Base-by-base conservation (phyloP, 2,888 invertebrate genomes). In the Drosophila macrospina region DNA sequence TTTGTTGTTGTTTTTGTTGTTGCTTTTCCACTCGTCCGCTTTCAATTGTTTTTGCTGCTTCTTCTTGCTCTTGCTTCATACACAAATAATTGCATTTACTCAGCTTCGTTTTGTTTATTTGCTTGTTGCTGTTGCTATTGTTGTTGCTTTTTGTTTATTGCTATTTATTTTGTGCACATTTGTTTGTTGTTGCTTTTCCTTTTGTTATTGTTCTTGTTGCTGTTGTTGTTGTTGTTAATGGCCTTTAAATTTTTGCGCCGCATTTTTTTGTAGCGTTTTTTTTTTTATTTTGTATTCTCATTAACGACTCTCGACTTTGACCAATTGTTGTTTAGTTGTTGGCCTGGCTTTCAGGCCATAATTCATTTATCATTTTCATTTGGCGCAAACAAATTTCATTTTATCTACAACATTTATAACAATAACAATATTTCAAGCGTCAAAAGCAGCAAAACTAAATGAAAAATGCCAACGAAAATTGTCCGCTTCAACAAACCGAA, bases 321-420 rank as follows among this genome's bases (percentile, higher is more conserved):
- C 60, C 75, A 63, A 60, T 69, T 56, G 70, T 13, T 47, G 28
- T 51, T 56, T 56, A 32, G 48, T 51, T 54, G 45, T 51, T 72
- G 61, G 42, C 61, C 45, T 68, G 69, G 56, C 54, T 70, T 66
- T 66, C 42, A 55, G 54, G 54, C 44, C 69, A 80, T 80, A 61
- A 72, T 59, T 77, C 69, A 77, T 78, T 78, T 77, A 69, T 80
- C 62, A 60, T 20, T 66, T 69, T 59, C 15, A 54, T 34, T 51
- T 47, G 32, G 8, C 39, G 50, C 50, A 67, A 37, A 42, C 34
- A 67, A 39, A 26, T 41, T 66, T 45, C 51, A 10, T 48, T 61
- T 50, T 62, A 67, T 69, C 55, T 48, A 39, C 37, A 48, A 39
- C 47, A 37, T 63, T 55, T 45, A 70, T 64, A 37, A 34, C 70